A percentile compares a stretch with the other conserved stretches of the same genome.
These are phyloP conservation scores for Folsomia manolachei DNA, from an alignment of 2,888 invertebrate genomes.

Conservation along the genomic window DNA sequence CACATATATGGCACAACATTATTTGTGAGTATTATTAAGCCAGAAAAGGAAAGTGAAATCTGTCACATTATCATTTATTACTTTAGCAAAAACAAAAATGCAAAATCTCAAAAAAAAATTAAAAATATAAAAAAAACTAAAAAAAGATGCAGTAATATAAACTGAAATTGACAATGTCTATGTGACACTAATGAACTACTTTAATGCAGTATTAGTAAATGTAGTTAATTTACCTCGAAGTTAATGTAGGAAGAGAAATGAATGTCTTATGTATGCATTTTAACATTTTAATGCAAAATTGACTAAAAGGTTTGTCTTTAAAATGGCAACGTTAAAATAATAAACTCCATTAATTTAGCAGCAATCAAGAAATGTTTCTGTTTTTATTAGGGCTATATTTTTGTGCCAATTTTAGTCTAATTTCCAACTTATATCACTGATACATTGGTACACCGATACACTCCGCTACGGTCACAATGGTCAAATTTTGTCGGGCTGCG, in stretches of 20 bases:
- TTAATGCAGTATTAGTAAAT: background rate
- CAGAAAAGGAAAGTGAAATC: background rate
- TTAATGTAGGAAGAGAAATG: background rate
- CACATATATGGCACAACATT: too few species aligned
- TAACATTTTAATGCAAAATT: constrained; percentile 1
- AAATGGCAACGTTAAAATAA: background rate
- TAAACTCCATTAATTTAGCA: background rate
- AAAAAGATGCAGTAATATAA: background rate
- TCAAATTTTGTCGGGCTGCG: constrained; percentile 20
- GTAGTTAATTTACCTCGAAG: background rate
- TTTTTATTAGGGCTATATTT: too few species aligned
- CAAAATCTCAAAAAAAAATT: constrained; percentile 3
- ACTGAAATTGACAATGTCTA: background rate
- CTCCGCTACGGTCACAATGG: constrained; percentile 26
- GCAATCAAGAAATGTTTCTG: too few species aligned
- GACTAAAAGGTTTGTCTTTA: background rate
- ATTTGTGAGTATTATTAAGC: background rate
- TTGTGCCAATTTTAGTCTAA: too few species aligned
- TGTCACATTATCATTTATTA: background rate
- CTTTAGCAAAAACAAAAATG: background rate
- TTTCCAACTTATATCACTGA: constrained; percentile 21
- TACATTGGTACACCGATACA: constrained; percentile 27
- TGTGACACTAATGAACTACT: background rate
- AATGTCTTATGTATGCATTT: background rate
- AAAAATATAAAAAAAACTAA: background rate